Conservation (phyloP, 2,888 invertebrate species). For the Leptopilina syphax region DNA sequence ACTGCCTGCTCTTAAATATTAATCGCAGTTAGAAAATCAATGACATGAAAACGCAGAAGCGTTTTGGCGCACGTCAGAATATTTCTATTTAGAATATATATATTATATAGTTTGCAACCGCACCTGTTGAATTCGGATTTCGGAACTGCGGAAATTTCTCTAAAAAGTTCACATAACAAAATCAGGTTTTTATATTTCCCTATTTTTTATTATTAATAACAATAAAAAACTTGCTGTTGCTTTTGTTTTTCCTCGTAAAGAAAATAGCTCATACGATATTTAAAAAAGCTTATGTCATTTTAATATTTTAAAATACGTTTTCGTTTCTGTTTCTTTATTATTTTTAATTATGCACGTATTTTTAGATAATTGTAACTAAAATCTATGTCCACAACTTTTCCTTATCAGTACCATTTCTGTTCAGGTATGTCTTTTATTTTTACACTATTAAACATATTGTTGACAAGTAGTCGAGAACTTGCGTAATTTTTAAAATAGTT, state of each 20-base stretch:
- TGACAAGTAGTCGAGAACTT: neutral
- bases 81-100: neutral
- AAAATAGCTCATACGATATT: too few species aligned
- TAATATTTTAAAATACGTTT: too few species aligned
- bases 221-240: neutral
- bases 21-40: neutral
- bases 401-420: constrained; percentile 61
- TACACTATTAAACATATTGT: neutral
- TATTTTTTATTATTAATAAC: neutral
- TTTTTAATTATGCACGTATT: neutral
- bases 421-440: constrained; percentile 58
- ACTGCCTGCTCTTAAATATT: too few species aligned
- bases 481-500: neutral
- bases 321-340: too few species aligned
- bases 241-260: neutral
- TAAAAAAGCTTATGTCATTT: too few species aligned
- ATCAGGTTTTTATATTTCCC: neutral
- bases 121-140: constrained; percentile 1
- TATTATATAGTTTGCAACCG: neutral
- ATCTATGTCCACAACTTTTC: constrained; percentile 58
- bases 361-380: constrained; percentile 24
- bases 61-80: neutral
- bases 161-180: neutral
- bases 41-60: neutral
- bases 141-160: neutral